Conservation (phyloP, 2,888 invertebrate genomes). For the Macaria notata region DNA sequence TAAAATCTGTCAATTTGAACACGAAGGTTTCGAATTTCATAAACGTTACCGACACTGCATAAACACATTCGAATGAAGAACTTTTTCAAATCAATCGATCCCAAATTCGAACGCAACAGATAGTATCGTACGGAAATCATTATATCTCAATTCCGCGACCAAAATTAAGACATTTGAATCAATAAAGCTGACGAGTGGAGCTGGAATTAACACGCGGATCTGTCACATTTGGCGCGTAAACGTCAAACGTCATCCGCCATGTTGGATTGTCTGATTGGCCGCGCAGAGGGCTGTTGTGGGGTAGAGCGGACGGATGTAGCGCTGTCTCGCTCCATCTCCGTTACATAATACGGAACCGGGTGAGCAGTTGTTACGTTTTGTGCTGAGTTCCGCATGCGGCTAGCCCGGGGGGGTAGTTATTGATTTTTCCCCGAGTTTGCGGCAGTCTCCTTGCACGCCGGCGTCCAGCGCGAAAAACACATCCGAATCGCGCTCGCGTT, state of each 20-base stretch:
- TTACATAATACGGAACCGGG: conserved; percentile 79
- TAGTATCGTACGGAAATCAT: conserved; percentile 34
- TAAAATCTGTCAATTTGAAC: conserved; percentile 3
- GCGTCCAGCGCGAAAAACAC: conserved; percentile 77
- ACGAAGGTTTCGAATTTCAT: background rate
- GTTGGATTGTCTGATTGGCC: conserved; percentile 61
- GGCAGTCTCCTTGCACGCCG: conserved; percentile 76
- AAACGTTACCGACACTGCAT: background rate
- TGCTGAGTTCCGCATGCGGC: conserved; percentile 76
- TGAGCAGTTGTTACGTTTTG: conserved; percentile 68
- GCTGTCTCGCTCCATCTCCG: conserved; percentile 57
- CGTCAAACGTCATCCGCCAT: conserved; percentile 76
- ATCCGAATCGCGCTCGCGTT: conserved; percentile 68
- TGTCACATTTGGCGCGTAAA: conserved; percentile 78
- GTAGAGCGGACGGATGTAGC: conserved; percentile 48
- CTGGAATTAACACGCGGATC: conserved; percentile 59
- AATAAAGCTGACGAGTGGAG: conserved; percentile 54
- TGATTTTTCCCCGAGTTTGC: conserved; percentile 78
- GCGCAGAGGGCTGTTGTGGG: conserved; percentile 55
- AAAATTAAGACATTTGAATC: conserved; percentile 66
- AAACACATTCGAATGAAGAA: background rate
- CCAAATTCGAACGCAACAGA: conserved; percentile 6
- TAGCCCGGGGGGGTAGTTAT: conserved; percentile 68
- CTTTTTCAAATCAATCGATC: conserved; percentile 4
- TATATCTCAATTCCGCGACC: conserved; percentile 43